Conservation (phyloP, 2,888 invertebrate genomes). For the Callyntrura guangdongensis region DNA sequence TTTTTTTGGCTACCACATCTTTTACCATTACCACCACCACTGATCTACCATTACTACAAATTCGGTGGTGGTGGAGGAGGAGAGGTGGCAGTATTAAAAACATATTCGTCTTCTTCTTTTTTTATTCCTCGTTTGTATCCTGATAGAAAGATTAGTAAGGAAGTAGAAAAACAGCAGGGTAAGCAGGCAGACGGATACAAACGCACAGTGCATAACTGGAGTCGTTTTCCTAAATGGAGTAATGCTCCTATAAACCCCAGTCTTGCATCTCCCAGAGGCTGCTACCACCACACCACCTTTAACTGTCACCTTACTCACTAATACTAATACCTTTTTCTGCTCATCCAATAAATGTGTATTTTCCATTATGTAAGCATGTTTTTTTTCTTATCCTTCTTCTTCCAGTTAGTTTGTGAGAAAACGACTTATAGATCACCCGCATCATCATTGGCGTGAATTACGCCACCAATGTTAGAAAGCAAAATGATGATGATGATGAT, state of each 20-base stretch:
- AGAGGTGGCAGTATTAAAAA: not conserved
- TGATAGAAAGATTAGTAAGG: not conserved
- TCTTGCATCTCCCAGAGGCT: not conserved
- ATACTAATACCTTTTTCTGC: conserved; percentile 57
- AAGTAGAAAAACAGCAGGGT: not conserved
- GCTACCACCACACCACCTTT: not conserved
- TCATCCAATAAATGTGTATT: conserved; percentile 37
- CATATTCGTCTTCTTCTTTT: not conserved
- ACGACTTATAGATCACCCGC: conserved; percentile 16
- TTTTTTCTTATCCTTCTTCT: not conserved
- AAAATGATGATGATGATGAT: not conserved
- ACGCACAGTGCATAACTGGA: not conserved
- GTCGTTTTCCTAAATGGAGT: not conserved
- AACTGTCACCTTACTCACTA: conserved; percentile 17
- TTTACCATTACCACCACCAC: conserved; percentile 7
- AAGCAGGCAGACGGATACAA: not conserved
- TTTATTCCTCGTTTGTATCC: not conserved
- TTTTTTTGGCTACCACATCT: conserved; percentile 25
- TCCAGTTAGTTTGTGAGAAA: not conserved
- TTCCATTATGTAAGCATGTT: conserved; percentile 71
- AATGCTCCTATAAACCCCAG: not conserved
- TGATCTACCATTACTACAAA: not conserved
- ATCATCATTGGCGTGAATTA: conserved; percentile 55
- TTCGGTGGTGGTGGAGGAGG: not conserved
- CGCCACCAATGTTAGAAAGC: conserved; percentile 1